phyloP scores from a whole-genome alignment of 2,888 invertebrate species.

The Andrena praecox region DNA sequence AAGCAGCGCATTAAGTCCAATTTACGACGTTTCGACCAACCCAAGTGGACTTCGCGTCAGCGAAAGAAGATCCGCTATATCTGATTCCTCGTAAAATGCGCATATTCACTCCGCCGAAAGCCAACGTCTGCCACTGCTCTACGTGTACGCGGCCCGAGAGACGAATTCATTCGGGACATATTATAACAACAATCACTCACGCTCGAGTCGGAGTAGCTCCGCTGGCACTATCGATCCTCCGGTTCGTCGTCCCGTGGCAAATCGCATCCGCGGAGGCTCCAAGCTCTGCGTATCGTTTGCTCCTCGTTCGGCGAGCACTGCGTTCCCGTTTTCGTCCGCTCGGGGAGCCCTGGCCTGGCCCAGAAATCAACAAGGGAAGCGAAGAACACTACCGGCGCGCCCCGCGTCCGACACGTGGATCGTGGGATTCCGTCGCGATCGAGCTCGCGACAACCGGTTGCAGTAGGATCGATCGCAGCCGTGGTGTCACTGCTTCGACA shows the following conservation, averaged over 20 bases:
- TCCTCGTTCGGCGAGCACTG: background rate
- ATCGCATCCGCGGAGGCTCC: constrained; percentile 21
- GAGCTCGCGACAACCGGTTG: constrained; percentile 27
- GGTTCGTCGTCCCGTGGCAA: background rate
- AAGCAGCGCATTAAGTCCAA: too few relatives aligned
- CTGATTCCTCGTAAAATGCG: too few relatives aligned
- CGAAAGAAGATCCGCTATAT: too few relatives aligned
- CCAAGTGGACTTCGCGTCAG: too few relatives aligned
- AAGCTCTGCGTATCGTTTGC: background rate
- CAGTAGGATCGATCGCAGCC: constrained; percentile 62
- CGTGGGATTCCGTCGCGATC: constrained; percentile 8
- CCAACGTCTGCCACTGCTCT: too few relatives aligned
- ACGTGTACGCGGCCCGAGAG: background rate
- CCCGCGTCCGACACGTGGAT: constrained; percentile 32
- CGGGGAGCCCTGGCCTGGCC: background rate
- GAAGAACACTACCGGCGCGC: constrained; percentile 21
- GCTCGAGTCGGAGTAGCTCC: background rate
- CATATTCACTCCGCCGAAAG: too few relatives aligned
- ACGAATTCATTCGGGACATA: background rate
- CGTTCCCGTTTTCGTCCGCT: background rate
- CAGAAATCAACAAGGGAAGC: constrained; percentile 1
- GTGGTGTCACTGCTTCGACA: constrained; percentile 71
- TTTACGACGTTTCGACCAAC: too few relatives aligned
- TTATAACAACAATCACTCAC: constrained; percentile 32
- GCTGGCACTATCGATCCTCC: constrained; percentile 17